Base-by-base conservation (phyloP, 2,797 vertebrate species). In the Amazona finschi region DNA sequence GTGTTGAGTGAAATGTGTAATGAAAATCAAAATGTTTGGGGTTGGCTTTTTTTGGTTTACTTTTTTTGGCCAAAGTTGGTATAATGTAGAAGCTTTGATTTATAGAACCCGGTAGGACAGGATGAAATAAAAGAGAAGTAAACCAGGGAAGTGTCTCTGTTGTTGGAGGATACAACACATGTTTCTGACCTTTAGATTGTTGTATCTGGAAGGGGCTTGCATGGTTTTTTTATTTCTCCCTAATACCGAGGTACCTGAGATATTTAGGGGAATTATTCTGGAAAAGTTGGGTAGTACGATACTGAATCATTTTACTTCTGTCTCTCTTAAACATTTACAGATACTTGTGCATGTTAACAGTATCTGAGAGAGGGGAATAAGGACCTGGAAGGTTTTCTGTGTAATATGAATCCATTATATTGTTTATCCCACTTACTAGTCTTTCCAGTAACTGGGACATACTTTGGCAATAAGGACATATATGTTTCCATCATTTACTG, bases 381-480 rank as follows among this genome's bases (percentile, higher is more conserved):
- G 76, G 44, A 77, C 25, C 28, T 94, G 94, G 90, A 93, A 96
- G 90, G 39, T 93, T 85, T 86, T 87, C 71, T 94, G 39, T 80
- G 87, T 95, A 93, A 95, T 87, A 75, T 65, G 79, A 90, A 76
- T 92, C 89, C 38, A 17, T 90, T 94, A 72, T 83, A 94, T 89
- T 96, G 89, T 96, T 96, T 95, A 94, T 96, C 89, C 91, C 89
- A 88, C 71, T 85, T 93, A 91, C 9, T 93, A 65, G 84, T 92
- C 89, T 94, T 96, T 96, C 91, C 95, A 97, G 94, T 96, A 97
- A 97, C 70, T 95, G 70, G 85, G 96, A 94, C 94, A 90, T 96
- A 91, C 36, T 94, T 97, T 97, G 95, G 96, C 95, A 96, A 87
- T 90, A 92, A 90, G 70, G 76, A 90, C 41, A 53, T 96, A 94